These are phyloP conservation scores for Hololepta plana DNA, from an alignment of 2,888 invertebrate species.

Conservation along the genomic window DNA sequence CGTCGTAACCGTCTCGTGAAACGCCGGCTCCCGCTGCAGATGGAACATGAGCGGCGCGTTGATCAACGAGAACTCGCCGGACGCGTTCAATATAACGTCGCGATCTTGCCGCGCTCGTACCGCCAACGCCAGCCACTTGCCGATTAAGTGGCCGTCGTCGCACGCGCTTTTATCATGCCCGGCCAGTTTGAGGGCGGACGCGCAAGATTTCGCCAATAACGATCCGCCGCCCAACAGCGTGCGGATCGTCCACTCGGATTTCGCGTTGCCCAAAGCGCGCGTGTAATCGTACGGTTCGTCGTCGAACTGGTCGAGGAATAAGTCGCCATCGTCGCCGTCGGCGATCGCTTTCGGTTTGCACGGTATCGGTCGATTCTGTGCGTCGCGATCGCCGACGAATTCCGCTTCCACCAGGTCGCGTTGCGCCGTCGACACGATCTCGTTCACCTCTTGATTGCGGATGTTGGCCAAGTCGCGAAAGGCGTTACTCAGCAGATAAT, in stretches of 20 bases:
- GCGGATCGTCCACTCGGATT: constrained; percentile 60
- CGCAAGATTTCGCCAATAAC: constrained; percentile 63
- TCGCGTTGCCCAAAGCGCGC: constrained; percentile 37
- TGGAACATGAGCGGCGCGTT: constrained; percentile 72
- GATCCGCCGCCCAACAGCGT: constrained; percentile 59
- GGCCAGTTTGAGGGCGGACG: constrained; percentile 62
- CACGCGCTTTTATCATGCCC: constrained; percentile 56
- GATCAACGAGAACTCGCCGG: constrained; percentile 44
- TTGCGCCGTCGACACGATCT: constrained; percentile 71
- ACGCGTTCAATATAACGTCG: constrained; percentile 23
- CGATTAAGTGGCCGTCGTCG: constrained; percentile 65
- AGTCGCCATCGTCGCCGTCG: not conserved
- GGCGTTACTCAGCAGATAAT: constrained; percentile 79
- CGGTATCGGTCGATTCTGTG: constrained; percentile 66
- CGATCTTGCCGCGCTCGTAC: constrained; percentile 60
- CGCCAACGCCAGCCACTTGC: constrained; percentile 71
- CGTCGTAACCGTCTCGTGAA: constrained; percentile 30
- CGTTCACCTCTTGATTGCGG: constrained; percentile 60
- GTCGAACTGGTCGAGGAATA: constrained; percentile 14
- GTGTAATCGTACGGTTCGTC: constrained; percentile 22
- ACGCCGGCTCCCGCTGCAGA: constrained; percentile 46
- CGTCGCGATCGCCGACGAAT: constrained; percentile 66
- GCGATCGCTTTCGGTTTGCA: constrained; percentile 34
- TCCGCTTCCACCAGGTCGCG: constrained; percentile 77
- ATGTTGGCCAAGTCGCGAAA: constrained; percentile 69